Percentiles rank a stretch among this genome's conserved stretches.
Conservation (phyloP, 1,140 invertebrate genomes). For the Hetaerina americana region DNA sequence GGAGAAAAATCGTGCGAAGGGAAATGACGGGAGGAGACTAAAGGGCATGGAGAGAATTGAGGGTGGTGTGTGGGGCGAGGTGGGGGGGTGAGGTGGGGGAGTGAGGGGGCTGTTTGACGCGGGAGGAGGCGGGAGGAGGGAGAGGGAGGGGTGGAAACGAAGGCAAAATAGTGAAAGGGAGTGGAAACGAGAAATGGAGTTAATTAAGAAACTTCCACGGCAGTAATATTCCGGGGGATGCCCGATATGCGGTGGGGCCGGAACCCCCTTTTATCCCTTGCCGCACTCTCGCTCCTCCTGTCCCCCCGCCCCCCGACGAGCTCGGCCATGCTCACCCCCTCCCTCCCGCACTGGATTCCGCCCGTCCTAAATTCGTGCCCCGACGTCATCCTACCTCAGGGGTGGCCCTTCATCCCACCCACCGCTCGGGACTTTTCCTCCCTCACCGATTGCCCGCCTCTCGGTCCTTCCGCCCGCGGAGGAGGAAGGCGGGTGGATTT, state of each 20-base stretch:
- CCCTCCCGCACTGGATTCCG: too few relatives aligned
- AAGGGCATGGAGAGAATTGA: neutral
- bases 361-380: too few relatives aligned
- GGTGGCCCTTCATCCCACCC: too few relatives aligned
- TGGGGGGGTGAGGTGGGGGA: neutral
- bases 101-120: neutral
- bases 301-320: too few relatives aligned
- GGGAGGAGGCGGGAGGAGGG: neutral
- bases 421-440: too few relatives aligned
- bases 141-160: neutral
- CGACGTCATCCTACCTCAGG: too few relatives aligned
- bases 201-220: neutral
- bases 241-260: neutral
- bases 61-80: neutral
- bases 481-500: too few relatives aligned
- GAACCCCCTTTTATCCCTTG: neutral
- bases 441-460: too few relatives aligned
- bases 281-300: neutral
- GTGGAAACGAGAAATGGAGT: neutral
- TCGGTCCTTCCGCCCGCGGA: too few relatives aligned
- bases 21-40: neutral
- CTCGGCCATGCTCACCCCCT: too few relatives aligned
- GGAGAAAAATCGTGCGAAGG: too few relatives aligned
- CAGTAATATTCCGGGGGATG: neutral
- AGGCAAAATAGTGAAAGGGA: neutral